Evolutionary conservation across 1,140 invertebrate species (phyloP).

Genomic region (Odontomachus brunneus): DNA sequence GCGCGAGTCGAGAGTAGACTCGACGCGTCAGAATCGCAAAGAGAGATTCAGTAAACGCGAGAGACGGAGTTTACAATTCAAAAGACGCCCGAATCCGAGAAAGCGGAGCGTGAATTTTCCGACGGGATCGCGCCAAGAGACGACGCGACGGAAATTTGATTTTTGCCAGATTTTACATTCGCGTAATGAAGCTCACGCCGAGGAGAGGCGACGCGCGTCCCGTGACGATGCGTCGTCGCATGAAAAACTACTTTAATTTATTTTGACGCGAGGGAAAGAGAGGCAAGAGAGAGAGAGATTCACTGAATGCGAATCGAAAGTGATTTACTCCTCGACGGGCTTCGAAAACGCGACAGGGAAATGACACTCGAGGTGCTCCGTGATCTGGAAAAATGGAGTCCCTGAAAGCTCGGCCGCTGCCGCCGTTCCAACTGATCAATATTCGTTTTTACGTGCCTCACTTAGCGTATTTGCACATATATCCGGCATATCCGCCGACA

Average conservation of each 20-base stretch:
- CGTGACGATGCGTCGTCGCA: too few species aligned
- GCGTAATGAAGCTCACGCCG: neutral
- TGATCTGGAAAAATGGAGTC: slow-evolving; percentile 69
- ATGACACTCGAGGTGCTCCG: slow-evolving; percentile 57
- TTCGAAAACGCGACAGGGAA: neutral
- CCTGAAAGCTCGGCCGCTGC: slow-evolving; percentile 5
- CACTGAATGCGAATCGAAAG: neutral
- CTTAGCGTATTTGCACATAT: slow-evolving; percentile 19
- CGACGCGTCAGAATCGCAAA: too few species aligned
- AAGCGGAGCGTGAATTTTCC: too few species aligned
- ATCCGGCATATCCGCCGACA: slow-evolving; percentile 17
- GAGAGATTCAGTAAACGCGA: too few species aligned
- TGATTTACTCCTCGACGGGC: slow-evolving; percentile 11
- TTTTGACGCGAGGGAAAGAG: slow-evolving; percentile 15
- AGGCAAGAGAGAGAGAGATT: too few species aligned
- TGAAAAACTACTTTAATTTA: slow-evolving; percentile 28
- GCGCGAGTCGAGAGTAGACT: too few species aligned
- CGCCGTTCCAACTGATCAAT: slow-evolving; percentile 53
- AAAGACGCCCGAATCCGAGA: too few species aligned
- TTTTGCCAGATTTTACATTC: neutral
- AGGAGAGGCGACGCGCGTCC: neutral
- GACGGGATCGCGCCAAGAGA: too few species aligned
- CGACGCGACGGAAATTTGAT: too few species aligned
- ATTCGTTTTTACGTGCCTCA: slow-evolving; percentile 39
- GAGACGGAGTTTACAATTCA: too few species aligned